Conservation (phyloP, 2,113 vertebrate genomes). For the Bothrops jararaca region DNA sequence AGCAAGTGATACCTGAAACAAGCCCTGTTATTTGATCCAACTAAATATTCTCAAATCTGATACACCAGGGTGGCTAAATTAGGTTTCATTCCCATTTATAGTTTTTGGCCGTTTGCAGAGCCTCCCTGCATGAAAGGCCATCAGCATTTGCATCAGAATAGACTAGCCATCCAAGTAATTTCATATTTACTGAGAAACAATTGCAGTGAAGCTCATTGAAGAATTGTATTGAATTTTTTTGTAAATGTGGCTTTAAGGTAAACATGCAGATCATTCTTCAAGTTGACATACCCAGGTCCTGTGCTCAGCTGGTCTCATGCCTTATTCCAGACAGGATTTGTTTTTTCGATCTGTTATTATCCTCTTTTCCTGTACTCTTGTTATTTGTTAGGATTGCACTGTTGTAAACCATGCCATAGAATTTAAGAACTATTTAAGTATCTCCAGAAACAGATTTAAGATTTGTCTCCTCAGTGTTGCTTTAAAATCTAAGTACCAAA, state of each 20-base stretch:
- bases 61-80: neutral
- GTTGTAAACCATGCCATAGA: neutral
- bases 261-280: neutral
- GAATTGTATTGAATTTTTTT: neutral
- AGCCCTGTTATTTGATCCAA: constrained; percentile 2
- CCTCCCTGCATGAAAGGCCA: neutral
- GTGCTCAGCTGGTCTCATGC: neutral
- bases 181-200: neutral
- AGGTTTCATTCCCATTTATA: neutral
- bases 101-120: neutral
- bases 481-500: neutral
- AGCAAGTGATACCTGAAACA: constrained; percentile 14
- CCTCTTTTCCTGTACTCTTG: neutral
- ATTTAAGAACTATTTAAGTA: neutral
- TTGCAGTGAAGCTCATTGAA: neutral
- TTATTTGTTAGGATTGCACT: neutral
- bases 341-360: neutral
- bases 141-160: neutral
- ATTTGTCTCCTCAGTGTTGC: neutral
- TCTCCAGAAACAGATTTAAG: neutral
- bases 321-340: neutral
- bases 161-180: neutral
- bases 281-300: neutral
- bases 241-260: neutral
- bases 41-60: neutral